These are phyloP conservation scores for Ooceraea biroi DNA, from an alignment of 1,140 invertebrate genomes.

Conservation along the genomic window DNA sequence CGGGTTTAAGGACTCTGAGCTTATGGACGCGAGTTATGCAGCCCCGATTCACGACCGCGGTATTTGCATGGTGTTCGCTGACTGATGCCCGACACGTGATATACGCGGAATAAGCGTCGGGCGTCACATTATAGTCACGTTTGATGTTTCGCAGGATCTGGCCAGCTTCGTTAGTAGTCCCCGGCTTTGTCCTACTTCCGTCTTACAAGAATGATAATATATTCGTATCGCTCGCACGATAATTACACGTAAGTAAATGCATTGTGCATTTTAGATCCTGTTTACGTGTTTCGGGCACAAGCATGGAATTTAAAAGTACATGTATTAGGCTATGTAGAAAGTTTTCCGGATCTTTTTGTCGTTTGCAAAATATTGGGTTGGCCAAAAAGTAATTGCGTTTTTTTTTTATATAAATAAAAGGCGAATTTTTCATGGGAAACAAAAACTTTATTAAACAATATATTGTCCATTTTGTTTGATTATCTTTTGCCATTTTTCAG, in stretches of 20 bases:
- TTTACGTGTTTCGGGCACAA: too few species aligned
- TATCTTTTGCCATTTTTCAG: too few species aligned
- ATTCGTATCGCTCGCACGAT: not conserved
- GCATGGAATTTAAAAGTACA: too few species aligned
- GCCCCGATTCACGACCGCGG: constrained; percentile 18
- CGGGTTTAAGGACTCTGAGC: constrained; percentile 38
- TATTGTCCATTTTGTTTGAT: too few species aligned
- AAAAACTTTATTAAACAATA: too few species aligned
- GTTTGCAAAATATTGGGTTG: too few species aligned
- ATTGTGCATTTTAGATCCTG: not conserved
- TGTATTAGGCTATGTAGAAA: too few species aligned
- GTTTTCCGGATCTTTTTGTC: too few species aligned
- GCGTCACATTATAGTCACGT: constrained; percentile 5
- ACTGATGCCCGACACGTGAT: constrained; percentile 22
- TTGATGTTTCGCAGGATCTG: constrained; percentile 14
- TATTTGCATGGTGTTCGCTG: constrained; percentile 34
- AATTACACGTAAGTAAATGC: not conserved
- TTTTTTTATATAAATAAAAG: too few species aligned
- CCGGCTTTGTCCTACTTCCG: not conserved
- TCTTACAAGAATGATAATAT: constrained; percentile 11
- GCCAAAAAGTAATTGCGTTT: too few species aligned
- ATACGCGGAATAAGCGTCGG: constrained; percentile 8
- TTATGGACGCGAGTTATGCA: constrained; percentile 8
- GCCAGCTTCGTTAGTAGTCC: not conserved
- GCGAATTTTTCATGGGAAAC: too few species aligned